Evolutionary conservation across 2,113 vertebrate genomes (phyloP).

Genomic region (Cromileptes altivelis): DNA sequence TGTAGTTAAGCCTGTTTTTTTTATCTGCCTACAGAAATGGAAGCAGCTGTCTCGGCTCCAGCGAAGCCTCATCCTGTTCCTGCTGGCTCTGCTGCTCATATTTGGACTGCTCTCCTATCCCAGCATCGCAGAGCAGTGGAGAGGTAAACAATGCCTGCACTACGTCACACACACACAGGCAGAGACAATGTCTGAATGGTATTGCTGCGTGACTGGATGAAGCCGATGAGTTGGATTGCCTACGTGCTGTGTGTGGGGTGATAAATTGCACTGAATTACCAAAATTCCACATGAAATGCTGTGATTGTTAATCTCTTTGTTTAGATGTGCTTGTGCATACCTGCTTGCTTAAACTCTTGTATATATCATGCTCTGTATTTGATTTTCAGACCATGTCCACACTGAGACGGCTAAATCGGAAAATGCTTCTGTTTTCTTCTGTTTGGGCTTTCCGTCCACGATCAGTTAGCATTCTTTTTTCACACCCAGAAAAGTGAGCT

Average conservation of each 20-base stretch:
- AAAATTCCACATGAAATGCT: neutral
- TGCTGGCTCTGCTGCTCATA: slow-evolving; percentile 86
- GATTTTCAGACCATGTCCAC: neutral
- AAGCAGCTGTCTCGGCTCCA: slow-evolving; percentile 97
- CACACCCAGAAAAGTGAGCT: neutral
- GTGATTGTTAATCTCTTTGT: neutral
- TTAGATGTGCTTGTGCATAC: neutral
- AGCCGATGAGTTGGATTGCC: slow-evolving; percentile 5
- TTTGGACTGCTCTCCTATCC: slow-evolving; percentile 88
- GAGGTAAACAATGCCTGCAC: slow-evolving; percentile 81
- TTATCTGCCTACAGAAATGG: slow-evolving; percentile 89
- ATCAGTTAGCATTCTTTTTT: neutral
- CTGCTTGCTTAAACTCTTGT: neutral
- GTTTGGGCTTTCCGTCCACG: neutral
- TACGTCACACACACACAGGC: neutral
- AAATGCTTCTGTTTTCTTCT: neutral
- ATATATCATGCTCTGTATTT: neutral
- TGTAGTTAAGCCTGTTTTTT: slow-evolving; percentile 16
- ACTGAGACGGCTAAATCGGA: neutral
- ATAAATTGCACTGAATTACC: slow-evolving; percentile 4
- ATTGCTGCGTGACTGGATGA: slow-evolving; percentile 8
- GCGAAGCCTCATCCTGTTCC: slow-evolving; percentile 89
- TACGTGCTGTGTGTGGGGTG: neutral
- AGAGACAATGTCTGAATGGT: neutral
- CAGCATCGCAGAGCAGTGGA: slow-evolving; percentile 85